Percentiles rank a stretch among this genome's conserved stretches.
These are phyloP conservation scores for Biston betularia DNA, from an alignment of 2,888 invertebrate species.

Conservation along the genomic window DNA sequence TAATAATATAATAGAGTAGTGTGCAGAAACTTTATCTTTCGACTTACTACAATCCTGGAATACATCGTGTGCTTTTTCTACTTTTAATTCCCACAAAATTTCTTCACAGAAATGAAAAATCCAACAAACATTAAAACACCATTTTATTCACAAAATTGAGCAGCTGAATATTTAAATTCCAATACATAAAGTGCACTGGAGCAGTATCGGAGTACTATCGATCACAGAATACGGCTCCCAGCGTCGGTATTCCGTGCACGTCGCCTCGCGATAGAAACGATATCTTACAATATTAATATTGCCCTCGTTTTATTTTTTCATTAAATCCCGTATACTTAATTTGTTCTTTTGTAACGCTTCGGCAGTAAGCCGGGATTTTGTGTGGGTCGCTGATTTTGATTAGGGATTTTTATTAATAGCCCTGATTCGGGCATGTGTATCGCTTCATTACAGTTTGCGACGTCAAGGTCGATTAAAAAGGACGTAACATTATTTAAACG, in stretches of 20 bases:
- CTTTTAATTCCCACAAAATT: no score
- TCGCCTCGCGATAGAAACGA: slow-evolving; percentile 73
- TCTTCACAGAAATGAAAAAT: no score
- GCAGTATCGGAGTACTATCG: slow-evolving; percentile 17
- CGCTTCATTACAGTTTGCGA: slow-evolving; percentile 10
- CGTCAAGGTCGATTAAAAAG: background rate
- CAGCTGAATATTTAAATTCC: slow-evolving; percentile 30
- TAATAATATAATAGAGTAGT: no score
- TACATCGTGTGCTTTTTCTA: no score
- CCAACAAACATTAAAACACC: slow-evolving; percentile 9
- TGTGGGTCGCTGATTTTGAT: slow-evolving; percentile 17
- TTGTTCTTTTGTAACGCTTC: slow-evolving; percentile 51
- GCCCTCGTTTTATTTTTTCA: slow-evolving; percentile 70
- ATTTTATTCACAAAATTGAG: slow-evolving; percentile 12
- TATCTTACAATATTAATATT: slow-evolving; percentile 82
- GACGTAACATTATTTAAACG: background rate
- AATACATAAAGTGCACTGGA: slow-evolving; percentile 25
- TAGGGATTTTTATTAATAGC: slow-evolving; percentile 20
- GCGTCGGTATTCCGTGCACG: slow-evolving; percentile 66
- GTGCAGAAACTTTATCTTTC: no score
- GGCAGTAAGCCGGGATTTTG: slow-evolving; percentile 33
- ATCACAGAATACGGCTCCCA: slow-evolving; percentile 51
- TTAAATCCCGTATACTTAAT: slow-evolving; percentile 61
- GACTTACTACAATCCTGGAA: no score
- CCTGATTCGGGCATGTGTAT: slow-evolving; percentile 6